Conservation (phyloP, 35 echinoderm and acorn worm genomes). For the Hemicentrotus pulcherrimus region DNA sequence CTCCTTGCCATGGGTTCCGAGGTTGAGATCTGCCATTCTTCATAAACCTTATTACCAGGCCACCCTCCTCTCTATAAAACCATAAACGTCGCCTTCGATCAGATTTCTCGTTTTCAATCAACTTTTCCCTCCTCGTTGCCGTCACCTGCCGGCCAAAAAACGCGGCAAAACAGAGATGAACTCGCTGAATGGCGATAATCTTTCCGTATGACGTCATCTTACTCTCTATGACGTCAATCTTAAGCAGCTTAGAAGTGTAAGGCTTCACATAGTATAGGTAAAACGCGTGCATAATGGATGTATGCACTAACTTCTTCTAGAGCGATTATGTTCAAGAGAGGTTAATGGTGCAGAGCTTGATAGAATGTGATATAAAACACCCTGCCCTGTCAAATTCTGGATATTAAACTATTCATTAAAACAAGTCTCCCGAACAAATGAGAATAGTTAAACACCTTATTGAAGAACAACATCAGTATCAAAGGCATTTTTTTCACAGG, state of each 20-base stretch:
- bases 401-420: not conserved
- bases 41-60: not conserved
- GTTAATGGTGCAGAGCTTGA: not conserved
- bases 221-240: constrained; percentile 23
- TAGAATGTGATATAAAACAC: not conserved
- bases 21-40: not conserved
- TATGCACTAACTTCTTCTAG: not conserved
- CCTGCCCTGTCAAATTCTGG: not conserved
- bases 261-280: not conserved
- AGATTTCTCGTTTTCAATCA: constrained; percentile 30
- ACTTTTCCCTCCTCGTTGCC: constrained; percentile 37
- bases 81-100: constrained; percentile 10
- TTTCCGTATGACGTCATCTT: constrained; percentile 26
- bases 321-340: not conserved
- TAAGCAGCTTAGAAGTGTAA: constrained; percentile 30
- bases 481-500: not conserved
- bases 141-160: constrained; percentile 30
- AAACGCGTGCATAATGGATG: not conserved
- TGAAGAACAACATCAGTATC: not conserved
- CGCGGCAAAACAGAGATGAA: constrained; percentile 36
- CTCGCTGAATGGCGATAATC: constrained; percentile 40
- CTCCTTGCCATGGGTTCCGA: not conserved
- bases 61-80: not conserved
- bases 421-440: not conserved
- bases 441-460: not conserved